Conservation (phyloP, 2,888 invertebrate genomes). For the Chorisops tibialis region DNA sequence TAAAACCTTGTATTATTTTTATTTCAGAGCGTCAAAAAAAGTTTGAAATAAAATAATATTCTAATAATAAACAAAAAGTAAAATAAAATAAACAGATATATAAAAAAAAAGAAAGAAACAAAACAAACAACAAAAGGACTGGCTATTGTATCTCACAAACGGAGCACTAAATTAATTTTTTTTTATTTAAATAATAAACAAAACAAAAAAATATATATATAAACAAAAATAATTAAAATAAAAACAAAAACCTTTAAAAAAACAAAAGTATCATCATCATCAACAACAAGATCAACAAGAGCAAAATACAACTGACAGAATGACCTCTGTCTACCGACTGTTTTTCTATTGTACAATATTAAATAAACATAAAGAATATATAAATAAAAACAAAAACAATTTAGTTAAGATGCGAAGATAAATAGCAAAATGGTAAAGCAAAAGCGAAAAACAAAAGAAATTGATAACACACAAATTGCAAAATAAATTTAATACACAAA, state of each 20-base stretch:
- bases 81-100: slow-evolving; percentile 10
- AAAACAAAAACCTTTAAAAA: background rate
- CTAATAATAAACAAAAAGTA: slow-evolving; percentile 9
- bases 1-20: slow-evolving; percentile 8
- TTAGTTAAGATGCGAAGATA: background rate
- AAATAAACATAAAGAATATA: background rate
- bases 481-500: background rate
- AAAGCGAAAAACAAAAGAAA: background rate
- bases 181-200: slow-evolving; percentile 6
- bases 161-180: slow-evolving; percentile 16
- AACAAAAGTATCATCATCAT: background rate
- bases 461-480: background rate
- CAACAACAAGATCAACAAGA: background rate
- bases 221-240: background rate
- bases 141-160: slow-evolving; percentile 20
- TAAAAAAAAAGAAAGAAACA: background rate
- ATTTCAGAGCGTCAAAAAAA: slow-evolving; percentile 10
- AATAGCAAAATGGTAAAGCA: background rate
- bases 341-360: slow-evolving; percentile 13
- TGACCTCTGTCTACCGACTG: slow-evolving; percentile 1
- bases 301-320: background rate
- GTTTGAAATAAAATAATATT: slow-evolving; percentile 11
- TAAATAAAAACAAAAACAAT: no score
- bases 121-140: slow-evolving; percentile 22
- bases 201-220: background rate